Percentiles rank a stretch among this genome's conserved stretches.
These are phyloP conservation scores for Hyperopisus bebe DNA, from an alignment of 2,113 vertebrate genomes.

Conservation along the genomic window DNA sequence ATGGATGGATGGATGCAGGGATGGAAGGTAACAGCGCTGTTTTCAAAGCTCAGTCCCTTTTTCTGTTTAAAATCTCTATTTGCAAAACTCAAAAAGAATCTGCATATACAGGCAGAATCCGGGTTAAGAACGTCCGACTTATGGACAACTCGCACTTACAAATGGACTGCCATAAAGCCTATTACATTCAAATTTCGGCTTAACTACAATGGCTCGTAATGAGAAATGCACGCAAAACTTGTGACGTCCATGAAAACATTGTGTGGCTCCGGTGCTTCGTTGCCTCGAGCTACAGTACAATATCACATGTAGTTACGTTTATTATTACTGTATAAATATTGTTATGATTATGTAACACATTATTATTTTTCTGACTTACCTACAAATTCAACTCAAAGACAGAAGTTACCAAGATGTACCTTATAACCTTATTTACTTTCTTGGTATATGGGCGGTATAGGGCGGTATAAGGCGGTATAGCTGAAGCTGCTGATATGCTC, in stretches of 20 bases:
- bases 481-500: conserved; percentile 10
- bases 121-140: neutral
- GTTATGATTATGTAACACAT: neutral
- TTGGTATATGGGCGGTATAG: conserved; percentile 34
- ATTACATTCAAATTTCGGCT: neutral
- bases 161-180: neutral
- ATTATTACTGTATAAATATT: neutral
- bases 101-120: neutral
- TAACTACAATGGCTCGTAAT: neutral
- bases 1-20: neutral
- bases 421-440: conserved; percentile 21
- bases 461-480: neutral
- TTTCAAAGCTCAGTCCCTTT: neutral
- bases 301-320: neutral
- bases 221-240: neutral
- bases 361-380: neutral
- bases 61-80: neutral
- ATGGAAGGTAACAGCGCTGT: neutral
- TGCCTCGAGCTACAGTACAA: neutral
- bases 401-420: conserved; percentile 42
- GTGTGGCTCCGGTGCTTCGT: neutral
- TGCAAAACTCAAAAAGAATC: neutral
- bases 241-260: neutral
- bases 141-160: neutral
- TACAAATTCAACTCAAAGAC: neutral